Base-by-base conservation (phyloP, 2,797 vertebrate species). In the Pelochelys cantorii region DNA sequence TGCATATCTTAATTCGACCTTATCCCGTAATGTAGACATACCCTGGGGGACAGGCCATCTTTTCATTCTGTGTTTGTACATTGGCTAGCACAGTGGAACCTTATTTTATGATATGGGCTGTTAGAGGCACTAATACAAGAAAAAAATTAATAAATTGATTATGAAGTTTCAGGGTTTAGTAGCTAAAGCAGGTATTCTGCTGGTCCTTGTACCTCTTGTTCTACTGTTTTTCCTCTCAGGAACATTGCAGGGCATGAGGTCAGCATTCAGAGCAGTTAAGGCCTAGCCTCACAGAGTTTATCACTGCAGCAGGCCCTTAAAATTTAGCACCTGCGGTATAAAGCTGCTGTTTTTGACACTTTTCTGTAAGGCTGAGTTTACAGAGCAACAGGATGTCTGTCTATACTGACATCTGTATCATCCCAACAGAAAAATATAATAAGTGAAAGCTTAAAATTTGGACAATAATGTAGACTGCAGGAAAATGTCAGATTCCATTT, bases 1-100 rank as follows among this genome's bases (percentile, higher is more conserved):
- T 48, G 42, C 42, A 48, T 48, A 48, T 48, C 42, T 48, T 48
- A 48, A 48, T 48, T 48, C 42, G 2, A 48, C 42, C 42, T 48
- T 48, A 48, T 48, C 42, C 42, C 42, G 8, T 48, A 48, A 48
- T 48, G 42, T 48, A 48, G 7, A 48, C 7, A 48, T 48, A 48
- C 42, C 42, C 93, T 83, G 82, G 96, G 96, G 95, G 93, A 97
- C 94, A 93, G 93, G 93, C 96, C 95, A 55, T 53, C 90, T 93
- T 96, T 79, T 90, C 86, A 87, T 93, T 91, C 90, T 60, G 8
- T 90, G 93, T 95, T 94, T 95, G 92, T 94, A 88, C 53, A 84
- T 74, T 23, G n/a, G 82, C 93, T 79, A 77, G 95, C 87, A 71
- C 65, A 93, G 94, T 86, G 88, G 86, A 18, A 53, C 79, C 88